Percentiles rank a stretch among this genome's conserved stretches.
Conservation (phyloP, 2,888 invertebrate species). For the Globia sparganii region DNA sequence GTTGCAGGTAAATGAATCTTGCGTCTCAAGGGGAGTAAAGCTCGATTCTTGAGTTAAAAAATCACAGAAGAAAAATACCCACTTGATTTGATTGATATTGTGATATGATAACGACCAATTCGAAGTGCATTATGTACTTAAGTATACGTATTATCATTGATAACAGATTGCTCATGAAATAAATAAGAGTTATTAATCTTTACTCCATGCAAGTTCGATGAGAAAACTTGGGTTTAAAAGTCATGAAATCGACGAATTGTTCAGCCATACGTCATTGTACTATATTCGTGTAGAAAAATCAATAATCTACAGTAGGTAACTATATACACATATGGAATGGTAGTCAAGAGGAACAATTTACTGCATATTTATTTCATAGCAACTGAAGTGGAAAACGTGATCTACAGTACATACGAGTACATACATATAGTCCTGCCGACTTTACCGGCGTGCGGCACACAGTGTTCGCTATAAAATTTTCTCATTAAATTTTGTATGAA, state of each 20-base stretch:
- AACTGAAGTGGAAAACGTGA: conserved; percentile 42
- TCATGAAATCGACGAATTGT: neutral
- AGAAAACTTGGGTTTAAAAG: neutral
- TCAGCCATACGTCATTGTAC: neutral
- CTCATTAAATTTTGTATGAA: conserved; percentile 50
- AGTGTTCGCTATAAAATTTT: conserved; percentile 54
- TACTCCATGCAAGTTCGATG: conserved; percentile 18
- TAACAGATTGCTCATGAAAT: conserved; percentile 3
- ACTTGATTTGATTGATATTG: conserved; percentile 27
- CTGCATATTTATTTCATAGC: conserved; percentile 19
- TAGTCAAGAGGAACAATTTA: neutral
- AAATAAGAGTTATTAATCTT: conserved; percentile 5
- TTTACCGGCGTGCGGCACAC: conserved; percentile 15
- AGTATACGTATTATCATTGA: neutral
- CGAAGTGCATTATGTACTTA: conserved; percentile 3
- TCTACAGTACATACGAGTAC: conserved; percentile 5
- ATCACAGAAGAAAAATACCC: conserved; percentile 6
- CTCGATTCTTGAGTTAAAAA: neutral
- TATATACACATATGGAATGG: neutral
- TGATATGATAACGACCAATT: conserved; percentile 27
- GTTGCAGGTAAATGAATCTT: neutral
- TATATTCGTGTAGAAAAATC: conserved; percentile 28
- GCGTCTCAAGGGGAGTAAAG: neutral
- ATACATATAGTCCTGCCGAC: conserved; percentile 6
- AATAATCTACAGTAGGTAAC: conserved; percentile 11